Evolutionary conservation across 1,140 invertebrate species (phyloP).

Genomic region (Bombus waltoni): DNA sequence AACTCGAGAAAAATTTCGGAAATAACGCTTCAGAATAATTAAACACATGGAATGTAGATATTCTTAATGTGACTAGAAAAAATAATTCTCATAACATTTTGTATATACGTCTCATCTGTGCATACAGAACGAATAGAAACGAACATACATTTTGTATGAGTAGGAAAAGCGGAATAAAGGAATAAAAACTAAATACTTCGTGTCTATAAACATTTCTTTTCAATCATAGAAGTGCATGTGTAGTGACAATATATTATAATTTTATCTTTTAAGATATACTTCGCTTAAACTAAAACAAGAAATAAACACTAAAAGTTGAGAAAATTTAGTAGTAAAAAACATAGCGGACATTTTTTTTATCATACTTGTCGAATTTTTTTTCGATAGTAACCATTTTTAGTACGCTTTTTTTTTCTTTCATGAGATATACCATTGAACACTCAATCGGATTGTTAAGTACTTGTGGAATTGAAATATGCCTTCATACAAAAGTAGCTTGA

Average conservation of each 20-base stretch:
- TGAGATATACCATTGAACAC: neutral
- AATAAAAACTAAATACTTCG: neutral
- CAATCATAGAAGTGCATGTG: neutral
- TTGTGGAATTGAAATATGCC: conserved; percentile 6
- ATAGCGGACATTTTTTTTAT: neutral
- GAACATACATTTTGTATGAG: conserved; percentile 13
- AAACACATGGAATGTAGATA: conserved; percentile 13
- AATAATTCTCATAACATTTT: conserved; percentile 6
- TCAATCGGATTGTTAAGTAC: conserved; percentile 20
- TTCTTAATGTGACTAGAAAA: neutral
- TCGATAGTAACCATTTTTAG: neutral
- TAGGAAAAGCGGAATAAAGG: conserved; percentile 36
- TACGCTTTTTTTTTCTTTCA: neutral
- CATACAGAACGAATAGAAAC: conserved; percentile 19
- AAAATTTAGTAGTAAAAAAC: neutral
- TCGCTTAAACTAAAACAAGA: neutral
- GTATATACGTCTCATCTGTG: conserved; percentile 3
- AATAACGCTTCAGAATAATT: neutral
- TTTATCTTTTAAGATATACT: neutral
- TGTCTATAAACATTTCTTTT: neutral
- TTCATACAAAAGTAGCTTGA: conserved; percentile 33
- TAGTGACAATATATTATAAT: conserved; percentile 8
- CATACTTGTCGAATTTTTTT: neutral
- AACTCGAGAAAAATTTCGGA: neutral
- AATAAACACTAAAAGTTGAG: neutral